Percentiles rank a stretch among this genome's conserved stretches.
Evolutionary conservation across 2,888 invertebrate species (phyloP).

Genomic region (Caenorhabditis sp.): DNA sequence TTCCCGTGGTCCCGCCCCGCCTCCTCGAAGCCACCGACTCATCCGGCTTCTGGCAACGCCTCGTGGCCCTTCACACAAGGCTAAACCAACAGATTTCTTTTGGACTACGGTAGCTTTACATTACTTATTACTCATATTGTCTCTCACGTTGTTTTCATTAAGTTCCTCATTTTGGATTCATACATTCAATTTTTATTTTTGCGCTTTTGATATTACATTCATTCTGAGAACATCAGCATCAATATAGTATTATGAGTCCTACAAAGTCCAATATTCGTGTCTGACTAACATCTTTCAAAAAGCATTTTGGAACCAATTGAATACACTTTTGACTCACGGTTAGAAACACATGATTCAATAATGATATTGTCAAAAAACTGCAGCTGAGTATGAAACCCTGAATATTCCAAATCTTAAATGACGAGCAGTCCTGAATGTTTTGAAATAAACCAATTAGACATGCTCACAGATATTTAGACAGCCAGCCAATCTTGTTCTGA

Average conservation of each 20-base stretch:
- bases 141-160: no score
- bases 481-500: constrained; percentile 18
- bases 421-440: constrained; percentile 10
- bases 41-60: constrained; percentile 53
- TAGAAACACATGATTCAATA: no score
- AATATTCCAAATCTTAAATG: neutral
- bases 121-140: neutral
- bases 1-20: constrained; percentile 57
- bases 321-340: no score
- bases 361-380: neutral
- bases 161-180: no score
- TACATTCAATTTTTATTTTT: no score
- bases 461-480: constrained; percentile 26
- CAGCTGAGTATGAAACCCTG: neutral
- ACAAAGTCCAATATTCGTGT: no score
- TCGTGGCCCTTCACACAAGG: constrained; percentile 11
- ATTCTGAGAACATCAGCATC: no score
- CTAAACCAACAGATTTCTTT: neutral
- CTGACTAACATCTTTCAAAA: no score
- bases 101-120: constrained; percentile 1
- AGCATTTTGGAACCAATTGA: no score
- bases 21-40: constrained; percentile 39
- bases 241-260: no score
- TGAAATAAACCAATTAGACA: constrained; percentile 43
- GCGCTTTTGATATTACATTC: no score